Evolutionary conservation across 2,113 vertebrate species (phyloP), one percentile per base, ranked within the genome.

Genomic region (Baryphthengus martii): DNA sequence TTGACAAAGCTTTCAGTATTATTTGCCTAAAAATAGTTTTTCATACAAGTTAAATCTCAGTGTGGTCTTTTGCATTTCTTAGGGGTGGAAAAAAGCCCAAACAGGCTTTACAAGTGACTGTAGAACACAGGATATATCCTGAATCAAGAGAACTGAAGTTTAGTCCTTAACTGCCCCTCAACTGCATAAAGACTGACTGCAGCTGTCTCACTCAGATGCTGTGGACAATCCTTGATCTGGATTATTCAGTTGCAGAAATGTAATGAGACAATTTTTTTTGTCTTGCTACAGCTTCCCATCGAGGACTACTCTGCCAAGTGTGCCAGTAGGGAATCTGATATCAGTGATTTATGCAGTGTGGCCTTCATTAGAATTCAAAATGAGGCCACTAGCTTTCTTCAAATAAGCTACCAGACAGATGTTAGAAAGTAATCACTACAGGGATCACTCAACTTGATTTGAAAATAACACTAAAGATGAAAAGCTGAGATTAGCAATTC

Each of bases 301-400:
- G 8, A 74, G 63, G 50, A 68, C 33, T 79, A 42, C 45, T 73
- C 49, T 85, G 68, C 63, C 72, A 76, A 77, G 39, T 63, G 26
- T 90, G 44, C 63, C 65, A 78, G 21, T 31, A 92, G 73, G 65
- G 76, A 86, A 45, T 74, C 26, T 63, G 45, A 39, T 2, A 0
- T 47, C 45, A 83, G 39, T 78, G 71, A 74, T 88, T 88, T 93
- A 70, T 88, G 35, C 52, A 37, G 59, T 1, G 0, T 80, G 40
- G 24, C 61, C 71, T 88, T 94, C 56, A 86, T 90, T 90, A 78
- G 50, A 88, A 95, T 94, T 94, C 92, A 93, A 67, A 94, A 80
- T 72, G 72, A 88, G 47, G 45, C 72, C 55, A 88, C 78, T 47
- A 90, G 5, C 29, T 84, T 53, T 85, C 50, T 94, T 91, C 37